Conservation (phyloP, 2,888 invertebrate species). For the Notodonta dromedarius region DNA sequence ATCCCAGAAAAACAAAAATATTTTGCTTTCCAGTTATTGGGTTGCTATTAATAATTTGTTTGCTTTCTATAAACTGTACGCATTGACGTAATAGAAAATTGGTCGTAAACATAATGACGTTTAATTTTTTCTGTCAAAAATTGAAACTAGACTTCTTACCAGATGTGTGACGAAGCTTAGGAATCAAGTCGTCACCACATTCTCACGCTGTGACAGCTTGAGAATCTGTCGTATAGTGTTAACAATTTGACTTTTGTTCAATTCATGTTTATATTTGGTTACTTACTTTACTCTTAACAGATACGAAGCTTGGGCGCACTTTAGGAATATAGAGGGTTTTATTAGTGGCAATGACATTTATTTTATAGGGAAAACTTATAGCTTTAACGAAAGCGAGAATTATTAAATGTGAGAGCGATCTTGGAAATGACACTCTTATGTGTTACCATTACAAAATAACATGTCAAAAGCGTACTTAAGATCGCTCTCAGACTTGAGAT, state of each 20-base stretch:
- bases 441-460: no score
- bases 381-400: no score
- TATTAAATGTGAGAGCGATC: no score
- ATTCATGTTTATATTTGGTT: slow-evolving; percentile 14
- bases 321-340: no score
- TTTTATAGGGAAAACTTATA: no score
- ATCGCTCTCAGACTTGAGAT: no score
- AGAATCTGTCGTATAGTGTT: slow-evolving; percentile 20
- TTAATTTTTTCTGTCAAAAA: background rate
- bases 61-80: background rate
- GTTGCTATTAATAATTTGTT: background rate
- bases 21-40: background rate
- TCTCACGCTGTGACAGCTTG: slow-evolving; percentile 25
- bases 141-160: background rate
- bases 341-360: no score
- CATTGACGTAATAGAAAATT: background rate
- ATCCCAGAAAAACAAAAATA: background rate
- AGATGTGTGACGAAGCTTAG: slow-evolving; percentile 6
- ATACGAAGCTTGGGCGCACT: no score
- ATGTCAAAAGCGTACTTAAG: no score
- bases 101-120: background rate
- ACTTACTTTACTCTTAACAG: background rate
- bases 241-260: slow-evolving; percentile 20
- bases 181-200: slow-evolving; percentile 28
- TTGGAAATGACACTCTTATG: no score